Evolutionary conservation across 2,888 invertebrate species (phyloP).

Genomic region (Lasioglossum morio): DNA sequence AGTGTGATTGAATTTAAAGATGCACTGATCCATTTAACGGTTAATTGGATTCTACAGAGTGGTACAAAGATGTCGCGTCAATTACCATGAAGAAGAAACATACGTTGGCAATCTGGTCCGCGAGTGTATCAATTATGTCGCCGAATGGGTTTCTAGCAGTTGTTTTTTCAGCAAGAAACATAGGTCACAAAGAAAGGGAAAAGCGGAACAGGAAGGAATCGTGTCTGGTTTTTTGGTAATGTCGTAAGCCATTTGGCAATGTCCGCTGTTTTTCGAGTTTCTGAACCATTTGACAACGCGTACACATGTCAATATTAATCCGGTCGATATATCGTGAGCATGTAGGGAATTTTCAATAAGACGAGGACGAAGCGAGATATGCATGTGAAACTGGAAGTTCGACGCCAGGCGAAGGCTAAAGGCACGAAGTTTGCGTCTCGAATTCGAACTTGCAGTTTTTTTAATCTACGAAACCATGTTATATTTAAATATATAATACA

Average conservation of each 20-base stretch:
- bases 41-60: background rate
- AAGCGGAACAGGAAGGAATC: background rate
- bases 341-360: conserved; percentile 28
- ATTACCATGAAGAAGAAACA: conserved; percentile 51
- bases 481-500: conserved; percentile 25
- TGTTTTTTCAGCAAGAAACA: conserved; percentile 4
- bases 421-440: background rate
- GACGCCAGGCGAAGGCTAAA: background rate
- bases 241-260: background rate
- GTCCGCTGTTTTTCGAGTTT: conserved; percentile 63
- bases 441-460: conserved; percentile 47
- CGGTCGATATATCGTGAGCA: conserved; percentile 14
- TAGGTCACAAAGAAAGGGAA: background rate
- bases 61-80: conserved; percentile 50
- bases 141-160: background rate
- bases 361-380: background rate
- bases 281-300: conserved; percentile 58
- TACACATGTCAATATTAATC: conserved; percentile 67
- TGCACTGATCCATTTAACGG: background rate
- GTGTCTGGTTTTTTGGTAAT: conserved; percentile 14
- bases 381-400: conserved; percentile 41
- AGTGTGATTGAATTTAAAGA: background rate
- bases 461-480: conserved; percentile 5
- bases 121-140: background rate
- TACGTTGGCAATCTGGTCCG: conserved; percentile 13